Conservation (phyloP, 1,140 invertebrate species). For the Leptinotarsa texana region DNA sequence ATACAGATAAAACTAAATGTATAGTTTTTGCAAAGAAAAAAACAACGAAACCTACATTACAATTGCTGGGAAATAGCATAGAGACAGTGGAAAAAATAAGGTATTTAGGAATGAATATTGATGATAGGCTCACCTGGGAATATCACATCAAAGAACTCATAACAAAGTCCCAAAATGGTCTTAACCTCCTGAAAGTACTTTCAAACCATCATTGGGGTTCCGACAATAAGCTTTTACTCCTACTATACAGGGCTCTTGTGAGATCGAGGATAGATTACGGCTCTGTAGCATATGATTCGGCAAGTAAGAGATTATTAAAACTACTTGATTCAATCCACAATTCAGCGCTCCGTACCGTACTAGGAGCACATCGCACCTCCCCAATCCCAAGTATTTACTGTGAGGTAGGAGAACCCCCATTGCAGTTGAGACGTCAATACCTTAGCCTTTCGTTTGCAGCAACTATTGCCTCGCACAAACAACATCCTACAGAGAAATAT, state of each 20-base stretch:
- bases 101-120: conserved; percentile 16
- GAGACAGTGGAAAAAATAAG: conserved; percentile 1
- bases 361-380: conserved; percentile 26
- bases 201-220: conserved; percentile 14
- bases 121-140: conserved; percentile 16
- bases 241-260: conserved; percentile 13
- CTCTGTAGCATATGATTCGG: neutral
- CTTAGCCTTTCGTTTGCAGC: conserved; percentile 1
- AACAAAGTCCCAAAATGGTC: conserved; percentile 5
- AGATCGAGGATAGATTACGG: neutral
- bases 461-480: neutral
- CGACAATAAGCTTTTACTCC: conserved; percentile 13
- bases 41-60: neutral
- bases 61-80: conserved; percentile 7
- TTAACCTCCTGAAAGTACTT: conserved; percentile 20
- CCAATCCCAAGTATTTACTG: conserved; percentile 19
- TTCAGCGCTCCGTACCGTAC: neutral
- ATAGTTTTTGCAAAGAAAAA: conserved; percentile 4
- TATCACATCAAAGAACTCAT: conserved; percentile 10
- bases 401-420: conserved; percentile 14
- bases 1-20: neutral
- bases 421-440: conserved; percentile 23
- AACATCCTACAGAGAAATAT: neutral
- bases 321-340: conserved; percentile 19
- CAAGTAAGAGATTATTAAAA: neutral